Evolutionary conservation across 2,113 vertebrate genomes (phyloP).

Genomic region (Furnarius figulus): DNA sequence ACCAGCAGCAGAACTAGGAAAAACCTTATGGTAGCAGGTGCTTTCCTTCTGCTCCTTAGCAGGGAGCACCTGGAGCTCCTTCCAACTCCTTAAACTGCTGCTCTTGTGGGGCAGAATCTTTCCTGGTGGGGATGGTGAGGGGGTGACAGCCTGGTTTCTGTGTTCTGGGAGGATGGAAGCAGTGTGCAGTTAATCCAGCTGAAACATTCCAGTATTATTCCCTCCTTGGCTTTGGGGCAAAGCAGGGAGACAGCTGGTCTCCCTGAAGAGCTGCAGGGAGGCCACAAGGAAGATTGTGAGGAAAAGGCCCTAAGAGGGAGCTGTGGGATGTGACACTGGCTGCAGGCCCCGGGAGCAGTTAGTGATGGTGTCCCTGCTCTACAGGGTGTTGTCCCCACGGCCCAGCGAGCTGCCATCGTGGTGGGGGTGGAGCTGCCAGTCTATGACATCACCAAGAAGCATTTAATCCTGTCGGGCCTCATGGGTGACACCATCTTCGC

Average conservation of each 20-base stretch:
- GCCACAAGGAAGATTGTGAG: fast-evolving
- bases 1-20: not conserved
- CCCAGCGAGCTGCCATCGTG: conserved; percentile 91
- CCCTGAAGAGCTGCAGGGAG: not conserved
- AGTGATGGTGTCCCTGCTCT: not conserved
- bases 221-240: not conserved
- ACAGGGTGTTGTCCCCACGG: conserved; percentile 91
- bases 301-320: not conserved
- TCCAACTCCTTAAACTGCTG: not conserved
- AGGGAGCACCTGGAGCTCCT: not conserved
- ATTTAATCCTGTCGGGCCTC: conserved; percentile 88
- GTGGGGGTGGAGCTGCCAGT: conserved; percentile 92
- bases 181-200: not conserved
- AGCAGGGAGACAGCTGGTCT: not conserved
- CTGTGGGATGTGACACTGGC: not conserved
- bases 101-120: not conserved
- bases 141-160: not conserved
- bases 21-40: not conserved
- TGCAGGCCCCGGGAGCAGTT: not conserved
- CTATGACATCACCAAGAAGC: conserved; percentile 95
- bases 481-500: conserved; percentile 92
- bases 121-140: not conserved
- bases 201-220: not conserved
- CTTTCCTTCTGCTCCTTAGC: not conserved
- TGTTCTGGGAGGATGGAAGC: not conserved